Evolutionary conservation across 2,113 vertebrate genomes (phyloP), one percentile per base, ranked within the genome.

Genomic region (Synodontis membranacea): DNA sequence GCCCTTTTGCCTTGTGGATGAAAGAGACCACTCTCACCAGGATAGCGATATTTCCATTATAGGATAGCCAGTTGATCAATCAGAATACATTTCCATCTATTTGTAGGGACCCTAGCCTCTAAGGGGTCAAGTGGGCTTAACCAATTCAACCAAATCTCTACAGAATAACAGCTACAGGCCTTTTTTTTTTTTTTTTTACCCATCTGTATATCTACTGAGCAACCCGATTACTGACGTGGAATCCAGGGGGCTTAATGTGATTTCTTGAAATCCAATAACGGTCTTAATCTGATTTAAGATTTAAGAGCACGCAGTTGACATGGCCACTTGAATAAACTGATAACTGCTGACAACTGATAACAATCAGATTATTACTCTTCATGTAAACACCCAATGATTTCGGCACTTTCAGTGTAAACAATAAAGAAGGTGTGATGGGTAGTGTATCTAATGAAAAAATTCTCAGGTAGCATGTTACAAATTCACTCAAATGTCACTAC

Each of bases 401-500:
- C 3, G 84, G 2, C 2, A 9, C 19, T 37, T 52, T 3, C 44
- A 68, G 62, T 70, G 23, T 84, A 17, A 48, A 39, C 14, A 80
- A 44, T 64, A 74, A 80, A 60, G 56, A 64, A 48, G 39, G 64
- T 54, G 48, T 82, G 21, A 50, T 56, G 39, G 62, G 72, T 46
- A 75, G 42, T 7, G 25, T 46, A 28, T 72, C 39, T 72, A 44
- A 42, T 44, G 39, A 42, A 78, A 52, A 52, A 34, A 52, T 4
- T 52, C 15, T 34, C n/a, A 52, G 75, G 75, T 52, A 75, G 42
- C 72, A 79, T 19, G 50, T 23, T 79, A 56, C 58, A 82, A 4
- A 48, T 46, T 62, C n/a, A 34, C 60, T 83, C 28, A 83, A 48
- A 80, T 58, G 23, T 50, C 58, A 83, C 44, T 12, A 64, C 44